Evolutionary conservation across 2,113 vertebrate genomes (phyloP).

Genomic region (Elachura formosa): DNA sequence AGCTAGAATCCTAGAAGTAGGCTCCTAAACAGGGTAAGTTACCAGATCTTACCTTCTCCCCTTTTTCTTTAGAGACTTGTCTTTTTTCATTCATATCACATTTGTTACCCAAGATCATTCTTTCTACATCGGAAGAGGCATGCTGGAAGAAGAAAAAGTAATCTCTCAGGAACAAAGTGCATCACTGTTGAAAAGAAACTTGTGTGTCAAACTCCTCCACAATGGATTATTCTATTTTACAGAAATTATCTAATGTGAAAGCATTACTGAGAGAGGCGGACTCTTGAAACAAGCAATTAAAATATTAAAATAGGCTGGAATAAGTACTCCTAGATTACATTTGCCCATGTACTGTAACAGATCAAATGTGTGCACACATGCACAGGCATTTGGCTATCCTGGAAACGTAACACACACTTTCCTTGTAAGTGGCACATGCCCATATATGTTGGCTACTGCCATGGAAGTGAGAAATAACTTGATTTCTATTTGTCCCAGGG

Average conservation of each 20-base stretch:
- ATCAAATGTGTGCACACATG: not conserved
- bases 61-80: slow-evolving; percentile 96
- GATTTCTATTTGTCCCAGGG: not conserved
- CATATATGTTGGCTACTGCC: not conserved
- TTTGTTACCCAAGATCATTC: slow-evolving; percentile 97
- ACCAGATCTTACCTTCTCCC: slow-evolving; percentile 84
- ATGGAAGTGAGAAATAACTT: not conserved
- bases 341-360: not conserved
- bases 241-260: not conserved
- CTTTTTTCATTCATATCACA: slow-evolving; percentile 97
- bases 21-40: not conserved
- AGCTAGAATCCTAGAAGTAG: not conserved
- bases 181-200: not conserved
- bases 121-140: slow-evolving; percentile 94
- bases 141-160: slow-evolving; percentile 74
- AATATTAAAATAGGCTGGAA: not conserved
- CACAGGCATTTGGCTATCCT: not conserved
- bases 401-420: not conserved
- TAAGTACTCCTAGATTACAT: not conserved
- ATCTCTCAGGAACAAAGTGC: not conserved
- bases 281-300: not conserved
- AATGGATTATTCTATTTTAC: not conserved
- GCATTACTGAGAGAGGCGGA: not conserved
- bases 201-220: not conserved
- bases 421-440: not conserved